phyloP scores from a whole-genome alignment of 1,140 invertebrate species.

The Lepidurus arcticus region DNA sequence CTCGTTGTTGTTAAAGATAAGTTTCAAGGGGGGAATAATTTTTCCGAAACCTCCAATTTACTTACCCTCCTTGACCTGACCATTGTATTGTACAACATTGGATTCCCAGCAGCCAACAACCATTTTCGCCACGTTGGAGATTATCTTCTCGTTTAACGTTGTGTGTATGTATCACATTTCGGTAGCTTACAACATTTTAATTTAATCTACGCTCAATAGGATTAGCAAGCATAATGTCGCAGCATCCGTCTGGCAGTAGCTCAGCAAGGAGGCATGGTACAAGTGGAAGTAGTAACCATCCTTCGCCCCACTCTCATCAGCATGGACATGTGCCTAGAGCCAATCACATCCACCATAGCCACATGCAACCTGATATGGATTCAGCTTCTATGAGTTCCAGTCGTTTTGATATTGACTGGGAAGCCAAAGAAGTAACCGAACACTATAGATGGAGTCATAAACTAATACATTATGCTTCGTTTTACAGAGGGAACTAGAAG shows the following conservation, averaged over 20 bases:
- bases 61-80: not conserved
- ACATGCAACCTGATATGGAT: constrained; percentile 33
- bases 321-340: constrained; percentile 4
- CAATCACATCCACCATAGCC: constrained; percentile 27
- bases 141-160: not conserved
- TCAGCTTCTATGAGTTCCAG: constrained; percentile 37
- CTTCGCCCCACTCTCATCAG: not conserved
- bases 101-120: not conserved
- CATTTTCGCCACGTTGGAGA: not conserved
- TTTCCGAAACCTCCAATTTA: not conserved
- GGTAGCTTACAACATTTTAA: not conserved
- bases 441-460: not conserved
- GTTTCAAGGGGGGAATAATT: not conserved
- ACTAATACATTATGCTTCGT: not conserved
- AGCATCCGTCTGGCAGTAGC: not conserved
- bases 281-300: not conserved
- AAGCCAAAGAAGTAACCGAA: constrained; percentile 42
- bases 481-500: constrained; percentile 71
- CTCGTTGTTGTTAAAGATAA: not conserved
- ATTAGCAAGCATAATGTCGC: not conserved
- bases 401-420: constrained; percentile 44
- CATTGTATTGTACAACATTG: not conserved
- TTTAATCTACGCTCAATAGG: not conserved
- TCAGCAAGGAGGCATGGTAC: not conserved
- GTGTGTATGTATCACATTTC: not conserved